A percentile compares a stretch with the other conserved stretches of the same genome.
Conservation (phyloP, 1,140 invertebrate species). For the Cydia fagiglandana region DNA sequence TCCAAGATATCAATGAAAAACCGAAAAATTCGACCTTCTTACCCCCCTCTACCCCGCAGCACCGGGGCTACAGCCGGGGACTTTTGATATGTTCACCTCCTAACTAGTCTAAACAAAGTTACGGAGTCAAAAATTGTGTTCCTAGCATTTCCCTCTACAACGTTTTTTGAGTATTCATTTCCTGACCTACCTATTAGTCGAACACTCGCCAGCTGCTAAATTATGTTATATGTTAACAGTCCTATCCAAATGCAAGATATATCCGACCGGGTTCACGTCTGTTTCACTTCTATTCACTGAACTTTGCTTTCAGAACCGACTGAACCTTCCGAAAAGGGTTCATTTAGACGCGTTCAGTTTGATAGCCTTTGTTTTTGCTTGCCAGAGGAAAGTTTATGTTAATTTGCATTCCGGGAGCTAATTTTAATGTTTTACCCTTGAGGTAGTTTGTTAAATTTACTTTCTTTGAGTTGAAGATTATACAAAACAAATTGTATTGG, state of each 20-base stretch:
- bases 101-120: too few relatives aligned
- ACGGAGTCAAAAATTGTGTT: too few relatives aligned
- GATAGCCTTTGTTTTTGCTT: conserved; percentile 17
- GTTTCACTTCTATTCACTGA: conserved; percentile 16
- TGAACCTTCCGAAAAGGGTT: conserved; percentile 8
- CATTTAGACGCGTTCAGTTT: conserved; percentile 11
- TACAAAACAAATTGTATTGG: background rate
- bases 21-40: too few relatives aligned
- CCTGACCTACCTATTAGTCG: too few relatives aligned
- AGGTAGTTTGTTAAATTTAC: background rate
- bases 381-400: background rate
- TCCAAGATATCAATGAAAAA: too few relatives aligned
- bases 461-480: background rate
- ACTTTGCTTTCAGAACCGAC: conserved; percentile 24
- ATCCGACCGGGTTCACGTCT: conserved; percentile 5
- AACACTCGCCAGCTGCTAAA: too few relatives aligned
- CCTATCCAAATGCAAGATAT: background rate
- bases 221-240: background rate
- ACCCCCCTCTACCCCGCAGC: too few relatives aligned
- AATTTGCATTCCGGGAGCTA: background rate
- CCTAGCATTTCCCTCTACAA: too few relatives aligned
- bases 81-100: too few relatives aligned
- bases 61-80: too few relatives aligned
- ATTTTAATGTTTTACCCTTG: background rate
- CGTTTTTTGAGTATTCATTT: too few relatives aligned